Evolutionary conservation across 2,888 invertebrate species (phyloP), one percentile per base, ranked within the genome.

Genomic region (Caenorhabditis zanzibari): DNA sequence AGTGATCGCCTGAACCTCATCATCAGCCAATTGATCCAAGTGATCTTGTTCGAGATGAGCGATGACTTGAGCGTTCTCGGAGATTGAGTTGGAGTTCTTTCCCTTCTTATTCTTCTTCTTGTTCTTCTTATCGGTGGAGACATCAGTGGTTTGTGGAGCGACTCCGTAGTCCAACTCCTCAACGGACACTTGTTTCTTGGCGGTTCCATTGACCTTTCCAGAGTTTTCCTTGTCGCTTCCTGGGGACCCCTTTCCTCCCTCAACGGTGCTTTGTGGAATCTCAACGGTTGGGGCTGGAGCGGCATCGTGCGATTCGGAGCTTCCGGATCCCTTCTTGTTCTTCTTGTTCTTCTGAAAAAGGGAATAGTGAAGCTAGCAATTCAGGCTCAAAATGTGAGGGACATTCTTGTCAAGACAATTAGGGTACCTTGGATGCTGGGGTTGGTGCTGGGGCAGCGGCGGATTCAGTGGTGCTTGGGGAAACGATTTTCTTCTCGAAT

Each of bases 1-100:
- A 59, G 81, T 87, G 68, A 87, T 76, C 2, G 86, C 86, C 10
- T 76, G 52, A 12, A 86, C 84, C 54, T 88, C 85, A 68, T 75
- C 84, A 72, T 88, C 86, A 76, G 85, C 86, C 72, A 76, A 49
- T 16, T 77, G 56, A 63, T 86, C 86, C n/a, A 81, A 38, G 24
- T 84, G 61, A 35, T 79, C 82, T 19, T 79, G 72, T 32, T 81
- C 59, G 52, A 58, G 63, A 28, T 73, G 72, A 64, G 76, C 81
- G 52, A 82, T 82, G 16, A 82, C 66, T 9, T 35, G 26, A 44
- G 72, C 68, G 38, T 82, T 73, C 56, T 76, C 79, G 2, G 79
- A 79, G 52, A 82, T 82, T 14, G 85, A 85, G 79, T 79, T 80
- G 6, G 79, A 74, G 69, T 82, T 82, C 75, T 79, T 79, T 41